A percentile compares a stretch with the other conserved stretches of the same genome.
Evolutionary conservation across 2,888 invertebrate genomes (phyloP).

Genomic region (Nomada ferruginata): DNA sequence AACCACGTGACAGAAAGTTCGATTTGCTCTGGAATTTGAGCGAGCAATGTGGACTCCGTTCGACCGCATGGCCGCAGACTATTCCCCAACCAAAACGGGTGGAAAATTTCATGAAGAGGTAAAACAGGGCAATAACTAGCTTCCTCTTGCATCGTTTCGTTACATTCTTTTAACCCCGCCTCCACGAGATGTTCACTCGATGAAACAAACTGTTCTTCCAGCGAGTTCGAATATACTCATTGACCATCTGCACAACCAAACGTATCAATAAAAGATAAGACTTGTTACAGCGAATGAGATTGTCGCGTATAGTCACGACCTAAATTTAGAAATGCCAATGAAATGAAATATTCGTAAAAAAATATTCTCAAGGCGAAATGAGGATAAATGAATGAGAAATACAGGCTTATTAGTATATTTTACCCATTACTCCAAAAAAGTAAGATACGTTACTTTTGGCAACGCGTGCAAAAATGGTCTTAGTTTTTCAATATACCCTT

Average conservation of each 20-base stretch:
- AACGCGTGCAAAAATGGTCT: neutral
- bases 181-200: too few species aligned
- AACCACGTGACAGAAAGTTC: slow-evolving; percentile 20
- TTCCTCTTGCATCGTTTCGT: slow-evolving; percentile 47
- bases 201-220: neutral
- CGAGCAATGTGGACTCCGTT: slow-evolving; percentile 20
- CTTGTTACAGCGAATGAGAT: too few species aligned
- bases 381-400: too few species aligned
- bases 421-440: too few species aligned
- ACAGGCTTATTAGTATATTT: too few species aligned
- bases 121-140: slow-evolving; percentile 64
- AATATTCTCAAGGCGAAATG: too few species aligned
- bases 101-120: slow-evolving; percentile 62
- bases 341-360: too few species aligned
- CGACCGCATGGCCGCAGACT: slow-evolving; percentile 45
- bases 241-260: too few species aligned
- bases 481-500: neutral
- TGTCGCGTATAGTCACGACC: too few species aligned
- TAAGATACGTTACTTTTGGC: too few species aligned
- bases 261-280: too few species aligned
- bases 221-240: neutral
- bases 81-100: slow-evolving; percentile 48
- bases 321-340: too few species aligned
- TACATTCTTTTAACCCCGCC: slow-evolving; percentile 4
- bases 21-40: slow-evolving; percentile 43